These are phyloP conservation scores for Tyrophagus putrescentiae DNA, from an alignment of 1,140 invertebrate species.

Conservation along the genomic window DNA sequence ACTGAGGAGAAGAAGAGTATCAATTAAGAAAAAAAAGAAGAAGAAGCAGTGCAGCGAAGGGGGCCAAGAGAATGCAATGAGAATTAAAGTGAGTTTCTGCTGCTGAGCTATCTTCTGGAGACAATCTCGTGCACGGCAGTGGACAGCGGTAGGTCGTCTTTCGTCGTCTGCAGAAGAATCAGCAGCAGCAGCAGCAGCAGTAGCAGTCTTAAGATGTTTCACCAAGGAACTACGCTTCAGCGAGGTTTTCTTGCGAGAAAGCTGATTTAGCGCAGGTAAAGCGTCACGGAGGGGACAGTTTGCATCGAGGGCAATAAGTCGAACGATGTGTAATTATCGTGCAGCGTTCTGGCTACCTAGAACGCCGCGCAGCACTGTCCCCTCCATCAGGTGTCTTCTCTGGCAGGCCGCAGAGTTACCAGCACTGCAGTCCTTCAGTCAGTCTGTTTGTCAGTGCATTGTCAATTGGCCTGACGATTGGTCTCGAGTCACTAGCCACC, in stretches of 20 bases:
- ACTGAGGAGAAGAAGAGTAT: slow-evolving; percentile 6
- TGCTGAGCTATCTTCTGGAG: background rate
- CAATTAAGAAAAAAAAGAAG: slow-evolving; percentile 4
- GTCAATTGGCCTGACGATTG: slow-evolving; percentile 3
- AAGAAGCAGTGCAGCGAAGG: too few relatives aligned
- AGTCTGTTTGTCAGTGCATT: background rate
- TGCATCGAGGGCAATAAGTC: slow-evolving; percentile 11
- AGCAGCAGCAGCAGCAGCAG: background rate
- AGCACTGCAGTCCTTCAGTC: too few relatives aligned
- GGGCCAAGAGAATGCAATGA: background rate
- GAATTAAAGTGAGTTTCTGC: slow-evolving; percentile 2
- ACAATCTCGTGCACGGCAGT: background rate
- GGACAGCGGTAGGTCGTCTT: too few relatives aligned
- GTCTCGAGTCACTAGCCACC: slow-evolving; percentile 8
- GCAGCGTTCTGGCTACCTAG: background rate
- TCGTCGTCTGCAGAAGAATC: too few relatives aligned
- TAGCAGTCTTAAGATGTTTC: slow-evolving; percentile 3
- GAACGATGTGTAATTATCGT: slow-evolving; percentile 7
- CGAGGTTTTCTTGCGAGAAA: background rate
- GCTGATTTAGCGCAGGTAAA: background rate
- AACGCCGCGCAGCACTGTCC: too few relatives aligned
- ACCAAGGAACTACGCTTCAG: slow-evolving; percentile 11
- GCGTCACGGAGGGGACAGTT: slow-evolving; percentile 1
- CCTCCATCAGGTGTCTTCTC: too few relatives aligned
- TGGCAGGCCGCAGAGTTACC: too few relatives aligned